Conservation (phyloP, 2,888 invertebrate species). For the Drosophila hamatofila region DNA sequence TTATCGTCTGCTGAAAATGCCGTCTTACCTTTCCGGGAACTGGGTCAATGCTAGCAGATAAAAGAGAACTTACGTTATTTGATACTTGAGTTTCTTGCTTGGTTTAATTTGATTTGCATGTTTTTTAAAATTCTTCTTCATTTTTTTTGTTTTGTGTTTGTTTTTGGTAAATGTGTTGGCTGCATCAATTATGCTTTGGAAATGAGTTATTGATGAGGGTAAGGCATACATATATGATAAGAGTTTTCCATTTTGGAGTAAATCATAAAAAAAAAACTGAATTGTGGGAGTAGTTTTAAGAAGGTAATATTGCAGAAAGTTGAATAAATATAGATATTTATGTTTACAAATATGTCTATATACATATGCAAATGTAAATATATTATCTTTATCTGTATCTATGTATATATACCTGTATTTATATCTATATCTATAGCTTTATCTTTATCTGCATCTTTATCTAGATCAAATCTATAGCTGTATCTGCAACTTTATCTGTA, state of each 20-base stretch:
- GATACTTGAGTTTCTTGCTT: conserved; percentile 39
- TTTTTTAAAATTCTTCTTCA: conserved; percentile 6
- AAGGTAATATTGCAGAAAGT: not conserved
- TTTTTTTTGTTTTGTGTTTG: too few relatives aligned
- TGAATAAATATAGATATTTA: not conserved
- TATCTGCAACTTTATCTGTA: too few relatives aligned
- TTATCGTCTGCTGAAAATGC: conserved; percentile 40
- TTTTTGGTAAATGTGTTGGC: conserved; percentile 24
- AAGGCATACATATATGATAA: not conserved
- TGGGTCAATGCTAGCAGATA: conserved; percentile 70
- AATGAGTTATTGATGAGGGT: conserved; percentile 44
- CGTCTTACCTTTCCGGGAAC: conserved; percentile 66
- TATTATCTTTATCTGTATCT: not conserved
- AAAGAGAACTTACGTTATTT: conserved; percentile 44
- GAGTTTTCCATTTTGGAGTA: conserved; percentile 1
- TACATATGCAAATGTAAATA: too few relatives aligned
- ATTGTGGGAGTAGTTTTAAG: not conserved
- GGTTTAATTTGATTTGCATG: conserved; percentile 55
- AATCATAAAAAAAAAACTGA: conserved; percentile 4
- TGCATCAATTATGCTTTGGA: conserved; percentile 7
- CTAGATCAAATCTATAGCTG: not conserved
- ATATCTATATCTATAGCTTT: not conserved
- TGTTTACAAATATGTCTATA: not conserved
- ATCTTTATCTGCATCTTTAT: not conserved
- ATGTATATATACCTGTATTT: not conserved